These are phyloP conservation scores for Noctuana brunneofusca DNA, from an alignment of 2,888 invertebrate genomes.

Conservation along the genomic window DNA sequence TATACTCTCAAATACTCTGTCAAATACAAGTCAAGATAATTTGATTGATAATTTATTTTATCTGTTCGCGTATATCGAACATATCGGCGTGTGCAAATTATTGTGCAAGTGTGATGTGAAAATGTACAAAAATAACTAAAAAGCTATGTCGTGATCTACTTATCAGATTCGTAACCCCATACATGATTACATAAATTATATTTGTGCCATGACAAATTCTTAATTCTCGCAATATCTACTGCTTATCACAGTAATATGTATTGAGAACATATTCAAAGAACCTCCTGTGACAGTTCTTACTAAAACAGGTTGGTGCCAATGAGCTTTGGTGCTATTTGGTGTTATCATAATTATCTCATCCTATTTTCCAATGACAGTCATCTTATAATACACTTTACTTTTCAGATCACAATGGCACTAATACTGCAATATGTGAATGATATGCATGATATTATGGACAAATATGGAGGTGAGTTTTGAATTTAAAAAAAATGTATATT, in stretches of 20 bases:
- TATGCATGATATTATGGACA: conserved; percentile 91
- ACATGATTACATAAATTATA: conserved; percentile 33
- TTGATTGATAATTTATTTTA: no score
- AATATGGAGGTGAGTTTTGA: conserved; percentile 89
- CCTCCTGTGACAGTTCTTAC: conserved; percentile 36
- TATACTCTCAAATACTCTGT: no score
- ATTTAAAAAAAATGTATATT: no score
- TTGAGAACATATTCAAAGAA: conserved; percentile 24
- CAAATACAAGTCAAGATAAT: no score
- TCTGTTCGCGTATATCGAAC: not conserved
- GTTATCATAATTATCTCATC: conserved; percentile 39
- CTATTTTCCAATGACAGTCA: conserved; percentile 22
- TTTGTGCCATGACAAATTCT: conserved; percentile 26
- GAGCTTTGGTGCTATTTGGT: conserved; percentile 1
- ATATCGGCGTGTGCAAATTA: conserved; percentile 8
- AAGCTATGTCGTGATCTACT: conserved; percentile 31
- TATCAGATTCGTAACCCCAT: conserved; percentile 25
- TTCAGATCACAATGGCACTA: conserved; percentile 88
- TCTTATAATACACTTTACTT: conserved; percentile 48
- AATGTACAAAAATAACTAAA: conserved; percentile 34
- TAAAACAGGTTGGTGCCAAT: conserved; percentile 37
- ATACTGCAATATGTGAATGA: conserved; percentile 90
- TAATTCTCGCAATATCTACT: not conserved
- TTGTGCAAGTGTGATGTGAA: conserved; percentile 30
- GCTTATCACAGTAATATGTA: conserved; percentile 10